These are phyloP conservation scores for Sebastes schlegelii DNA, from an alignment of 2,113 vertebrate species.

Conservation along the genomic window DNA sequence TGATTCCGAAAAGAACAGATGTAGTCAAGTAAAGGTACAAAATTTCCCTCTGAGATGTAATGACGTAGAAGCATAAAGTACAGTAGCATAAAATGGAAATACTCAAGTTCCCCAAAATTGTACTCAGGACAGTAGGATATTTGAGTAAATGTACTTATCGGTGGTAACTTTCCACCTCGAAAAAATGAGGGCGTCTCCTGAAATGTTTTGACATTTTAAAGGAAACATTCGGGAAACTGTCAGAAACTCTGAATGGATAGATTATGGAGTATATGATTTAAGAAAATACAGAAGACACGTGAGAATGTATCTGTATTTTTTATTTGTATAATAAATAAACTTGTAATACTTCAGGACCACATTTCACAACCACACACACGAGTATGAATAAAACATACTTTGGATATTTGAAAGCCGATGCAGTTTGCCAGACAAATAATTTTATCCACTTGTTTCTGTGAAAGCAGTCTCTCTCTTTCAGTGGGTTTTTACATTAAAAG, in stretches of 20 bases:
- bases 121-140: not conserved
- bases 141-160: not conserved
- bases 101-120: too few relatives aligned
- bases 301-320: slow-evolving; percentile 53
- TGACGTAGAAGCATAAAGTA: too few relatives aligned
- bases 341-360: slow-evolving; percentile 76
- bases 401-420: slow-evolving; percentile 37
- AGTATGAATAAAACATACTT: slow-evolving; percentile 53
- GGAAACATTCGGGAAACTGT: too few relatives aligned
- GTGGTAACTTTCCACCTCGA: too few relatives aligned
- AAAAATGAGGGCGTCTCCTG: not conserved
- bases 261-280: not conserved
- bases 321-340: slow-evolving; percentile 84
- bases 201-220: not conserved
- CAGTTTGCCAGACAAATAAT: not conserved
- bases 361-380: slow-evolving; percentile 78
- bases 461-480: not conserved
- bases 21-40: too few relatives aligned
- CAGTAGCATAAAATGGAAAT: too few relatives aligned
- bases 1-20: too few relatives aligned
- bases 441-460: not conserved
- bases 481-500: slow-evolving; percentile 29
- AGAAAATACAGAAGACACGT: not conserved
- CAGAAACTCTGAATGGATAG: too few relatives aligned
- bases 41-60: too few relatives aligned